Evolutionary conservation across 2,797 vertebrate species (phyloP).

Genomic region (Aplochiton taeniatus): DNA sequence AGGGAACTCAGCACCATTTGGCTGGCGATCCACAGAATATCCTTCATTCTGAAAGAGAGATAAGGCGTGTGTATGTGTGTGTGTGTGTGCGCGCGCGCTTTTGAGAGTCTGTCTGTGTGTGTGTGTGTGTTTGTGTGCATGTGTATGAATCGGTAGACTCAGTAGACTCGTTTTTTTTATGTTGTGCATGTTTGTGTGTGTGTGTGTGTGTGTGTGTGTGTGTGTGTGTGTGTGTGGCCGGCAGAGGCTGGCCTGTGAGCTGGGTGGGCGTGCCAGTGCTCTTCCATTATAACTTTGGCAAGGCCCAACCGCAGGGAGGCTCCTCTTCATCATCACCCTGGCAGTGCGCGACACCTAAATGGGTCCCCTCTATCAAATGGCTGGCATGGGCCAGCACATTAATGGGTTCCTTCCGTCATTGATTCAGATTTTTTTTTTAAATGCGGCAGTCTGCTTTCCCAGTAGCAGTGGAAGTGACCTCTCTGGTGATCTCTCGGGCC

Average conservation of each 20-base stretch:
- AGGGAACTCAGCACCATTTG: slow-evolving; percentile 70
- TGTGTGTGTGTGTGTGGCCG: slow-evolving; percentile 36
- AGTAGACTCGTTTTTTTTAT: background rate
- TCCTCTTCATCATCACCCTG: slow-evolving; percentile 64
- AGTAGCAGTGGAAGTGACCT: slow-evolving; percentile 10
- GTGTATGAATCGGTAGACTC: background rate
- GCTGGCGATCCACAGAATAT: slow-evolving; percentile 55
- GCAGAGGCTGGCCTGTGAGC: slow-evolving; percentile 40
- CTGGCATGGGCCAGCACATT: slow-evolving; percentile 28
- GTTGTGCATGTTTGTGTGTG: slow-evolving; percentile 11
- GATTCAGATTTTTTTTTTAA: slow-evolving; percentile 49
- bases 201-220: slow-evolving; percentile 5
- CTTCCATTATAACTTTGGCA: slow-evolving; percentile 71
- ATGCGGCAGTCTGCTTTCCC: slow-evolving; percentile 22
- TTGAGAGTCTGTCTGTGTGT: slow-evolving; percentile 10
- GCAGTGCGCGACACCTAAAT: slow-evolving; percentile 50
- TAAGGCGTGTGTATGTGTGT: slow-evolving; percentile 24
- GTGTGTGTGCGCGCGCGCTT: slow-evolving; percentile 15
- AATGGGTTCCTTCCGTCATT: slow-evolving; percentile 44
- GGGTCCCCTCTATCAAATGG: slow-evolving; percentile 14
- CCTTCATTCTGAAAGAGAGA: slow-evolving; percentile 62
- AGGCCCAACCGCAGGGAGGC: slow-evolving; percentile 53
- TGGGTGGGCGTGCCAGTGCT: slow-evolving; percentile 50
- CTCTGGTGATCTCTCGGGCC: slow-evolving; percentile 14
- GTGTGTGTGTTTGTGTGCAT: slow-evolving; percentile 15